Evolutionary conservation across 2,888 invertebrate species (phyloP).

Genomic region (Caenorhabditis sp.): DNA sequence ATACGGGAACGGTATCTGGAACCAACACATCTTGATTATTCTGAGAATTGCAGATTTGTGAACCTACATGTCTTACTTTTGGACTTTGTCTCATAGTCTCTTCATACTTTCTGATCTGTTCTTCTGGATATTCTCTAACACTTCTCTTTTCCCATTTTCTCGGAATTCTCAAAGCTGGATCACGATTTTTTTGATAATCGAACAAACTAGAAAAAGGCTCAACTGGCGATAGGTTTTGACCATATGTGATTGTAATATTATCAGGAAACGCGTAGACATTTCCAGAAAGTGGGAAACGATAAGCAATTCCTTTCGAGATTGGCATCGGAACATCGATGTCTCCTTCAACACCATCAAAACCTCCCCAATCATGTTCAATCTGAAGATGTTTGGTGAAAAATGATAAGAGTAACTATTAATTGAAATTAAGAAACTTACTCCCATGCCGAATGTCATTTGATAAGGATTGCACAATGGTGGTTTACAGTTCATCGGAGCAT

Average conservation of each 20-base stretch:
- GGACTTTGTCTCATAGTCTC: too few species aligned
- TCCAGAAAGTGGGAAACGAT: conserved; percentile 61
- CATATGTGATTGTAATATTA: conserved; percentile 61
- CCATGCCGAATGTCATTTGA: conserved; percentile 49
- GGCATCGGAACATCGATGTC: conserved; percentile 61
- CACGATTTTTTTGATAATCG: conserved; percentile 50
- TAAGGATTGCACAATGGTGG: conserved; percentile 61
- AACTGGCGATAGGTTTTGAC: conserved; percentile 58
- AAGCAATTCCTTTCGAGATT: conserved; percentile 59
- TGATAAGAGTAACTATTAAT: neutral
- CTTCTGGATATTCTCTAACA: conserved; percentile 8
- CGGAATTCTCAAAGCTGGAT: conserved; percentile 34
- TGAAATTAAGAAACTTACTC: conserved; percentile 46
- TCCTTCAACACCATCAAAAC: conserved; percentile 58
- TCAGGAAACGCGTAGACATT: conserved; percentile 60
- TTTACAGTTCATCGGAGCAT: conserved; percentile 54
- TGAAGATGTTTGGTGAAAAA: conserved; percentile 10
- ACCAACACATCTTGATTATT: too few species aligned
- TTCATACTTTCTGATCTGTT: neutral
- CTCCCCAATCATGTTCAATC: conserved; percentile 60
- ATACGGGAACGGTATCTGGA: too few species aligned
- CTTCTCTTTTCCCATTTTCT: conserved; percentile 27
- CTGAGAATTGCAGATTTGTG: too few species aligned
- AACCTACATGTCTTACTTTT: too few species aligned
- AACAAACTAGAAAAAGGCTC: conserved; percentile 58